A percentile compares a stretch with the other conserved stretches of the same genome.
Conservation (phyloP, 2,113 vertebrate genomes). For the Grantiella picta region DNA sequence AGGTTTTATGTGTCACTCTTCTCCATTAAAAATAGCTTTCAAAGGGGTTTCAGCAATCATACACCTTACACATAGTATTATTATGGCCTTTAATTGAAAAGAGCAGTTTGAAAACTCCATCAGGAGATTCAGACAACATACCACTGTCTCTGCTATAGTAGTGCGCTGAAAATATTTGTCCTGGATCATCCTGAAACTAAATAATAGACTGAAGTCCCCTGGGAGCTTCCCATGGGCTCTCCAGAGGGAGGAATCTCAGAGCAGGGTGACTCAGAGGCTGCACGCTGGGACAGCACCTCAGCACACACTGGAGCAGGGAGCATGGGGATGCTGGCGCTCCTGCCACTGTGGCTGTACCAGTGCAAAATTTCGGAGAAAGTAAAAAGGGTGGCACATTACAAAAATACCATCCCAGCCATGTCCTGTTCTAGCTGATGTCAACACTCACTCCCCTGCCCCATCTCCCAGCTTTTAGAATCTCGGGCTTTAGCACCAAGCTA, state of each 20-base stretch:
- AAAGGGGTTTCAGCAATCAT: background rate
- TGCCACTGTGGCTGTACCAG: rapidly evolving
- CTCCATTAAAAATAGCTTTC: background rate
- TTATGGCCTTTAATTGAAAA: background rate
- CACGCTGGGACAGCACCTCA: background rate
- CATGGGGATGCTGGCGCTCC: background rate
- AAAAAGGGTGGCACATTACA: background rate
- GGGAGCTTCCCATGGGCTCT: background rate
- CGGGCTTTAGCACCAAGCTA: background rate
- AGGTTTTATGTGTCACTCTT: background rate
- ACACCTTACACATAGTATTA: background rate
- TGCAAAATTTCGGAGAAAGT: background rate
- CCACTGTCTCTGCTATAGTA: background rate
- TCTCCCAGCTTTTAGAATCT: background rate
- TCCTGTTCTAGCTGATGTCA: background rate
- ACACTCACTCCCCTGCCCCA: background rate
- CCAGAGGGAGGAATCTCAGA: background rate
- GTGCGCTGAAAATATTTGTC: background rate
- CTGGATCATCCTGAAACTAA: background rate
- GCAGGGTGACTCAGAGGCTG: background rate
- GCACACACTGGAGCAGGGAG: rapidly evolving
- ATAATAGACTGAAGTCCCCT: background rate
- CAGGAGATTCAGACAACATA: background rate
- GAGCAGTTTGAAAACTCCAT: background rate
- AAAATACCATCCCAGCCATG: background rate